Base-by-base conservation (phyloP, 2,113 vertebrate genomes). In the Microcebus griseorufus region DNA sequence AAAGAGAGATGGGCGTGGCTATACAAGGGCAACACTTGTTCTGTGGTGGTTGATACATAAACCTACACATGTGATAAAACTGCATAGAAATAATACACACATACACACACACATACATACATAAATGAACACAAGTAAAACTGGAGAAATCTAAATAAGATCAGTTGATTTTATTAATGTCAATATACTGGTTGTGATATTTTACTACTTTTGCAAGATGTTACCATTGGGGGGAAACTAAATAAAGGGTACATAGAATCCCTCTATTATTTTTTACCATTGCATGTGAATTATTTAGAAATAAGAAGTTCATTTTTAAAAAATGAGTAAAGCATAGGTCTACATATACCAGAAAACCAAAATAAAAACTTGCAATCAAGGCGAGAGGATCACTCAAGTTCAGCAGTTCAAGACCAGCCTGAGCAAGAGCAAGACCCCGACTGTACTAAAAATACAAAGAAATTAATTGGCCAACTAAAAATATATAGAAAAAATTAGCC, bases 281-380 rank as follows among this genome's bases (percentile, higher is more conserved):
- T 96, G 25, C 29, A 89, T 29, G 29, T 93, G 53, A 94, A 78
- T 75, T 18, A 91, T 69, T 95, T 90, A 90, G 14, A 90, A 95
- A 95, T 83, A n/a, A 60, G 90, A 90, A 72, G 39, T 60, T 80
- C 62, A 75, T 76, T 89, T 96, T 89, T 72, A 39, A 9, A 60
- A 92, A 93, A 85, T 11, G 1, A 94, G 37, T 79, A 87, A 94
- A 87, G 25, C 9, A 75, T 72, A 64, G 6, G 6, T 60, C 9
- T 62, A 83, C 14, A 80, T 2, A n/a, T 48, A 34, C 18, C 60
- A 65, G 80, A 75, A 90, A 95, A 83, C 0, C 12, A 90, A 86
- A 39, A 90, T 69, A 69, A 86, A 83, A 73, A 80, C 48, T 72
- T 95, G 64, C 11, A 88, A 65, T 48, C 32, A 88, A 76, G 51